Conservation (phyloP, 2,888 invertebrate genomes). For the Prenolepis imparis region DNA sequence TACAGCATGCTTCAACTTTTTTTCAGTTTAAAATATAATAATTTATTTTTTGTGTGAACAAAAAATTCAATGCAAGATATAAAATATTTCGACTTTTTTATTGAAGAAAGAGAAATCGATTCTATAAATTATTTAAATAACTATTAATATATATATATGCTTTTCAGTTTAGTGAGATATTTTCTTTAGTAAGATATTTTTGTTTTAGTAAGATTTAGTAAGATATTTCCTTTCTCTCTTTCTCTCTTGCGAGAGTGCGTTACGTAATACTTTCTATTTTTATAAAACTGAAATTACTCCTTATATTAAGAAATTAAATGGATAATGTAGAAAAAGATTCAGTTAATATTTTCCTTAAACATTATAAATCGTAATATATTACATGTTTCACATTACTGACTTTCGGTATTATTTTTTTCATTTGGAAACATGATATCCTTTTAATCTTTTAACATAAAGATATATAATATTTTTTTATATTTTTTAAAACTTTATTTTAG, state of each 20-base stretch:
- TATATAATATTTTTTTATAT: not conserved
- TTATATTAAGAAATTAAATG: not conserved
- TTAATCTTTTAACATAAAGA: not conserved
- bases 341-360: not conserved
- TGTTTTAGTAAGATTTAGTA: too few species aligned
- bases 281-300: slow-evolving; percentile 1
- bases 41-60: not conserved
- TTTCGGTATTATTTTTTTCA: not conserved
- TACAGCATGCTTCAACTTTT: not conserved
- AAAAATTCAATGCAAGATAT: not conserved
- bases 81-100: not conserved
- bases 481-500: slow-evolving; percentile 19
- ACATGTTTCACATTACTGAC: not conserved
- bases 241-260: not conserved
- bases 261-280: not conserved
- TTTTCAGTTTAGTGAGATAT: too few species aligned
- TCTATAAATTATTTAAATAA: slow-evolving; percentile 6
- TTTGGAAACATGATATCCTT: not conserved
- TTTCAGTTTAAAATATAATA: slow-evolving; percentile 1
- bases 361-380: slow-evolving; percentile 5
- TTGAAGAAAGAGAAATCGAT: not conserved
- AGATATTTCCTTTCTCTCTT: too few species aligned
- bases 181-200: too few species aligned
- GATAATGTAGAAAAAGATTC: not conserved
- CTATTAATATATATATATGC: not conserved